These are phyloP conservation scores for Melanotaenia pygmaea DNA, from an alignment of 2,797 vertebrate species.

Conservation along the genomic window DNA sequence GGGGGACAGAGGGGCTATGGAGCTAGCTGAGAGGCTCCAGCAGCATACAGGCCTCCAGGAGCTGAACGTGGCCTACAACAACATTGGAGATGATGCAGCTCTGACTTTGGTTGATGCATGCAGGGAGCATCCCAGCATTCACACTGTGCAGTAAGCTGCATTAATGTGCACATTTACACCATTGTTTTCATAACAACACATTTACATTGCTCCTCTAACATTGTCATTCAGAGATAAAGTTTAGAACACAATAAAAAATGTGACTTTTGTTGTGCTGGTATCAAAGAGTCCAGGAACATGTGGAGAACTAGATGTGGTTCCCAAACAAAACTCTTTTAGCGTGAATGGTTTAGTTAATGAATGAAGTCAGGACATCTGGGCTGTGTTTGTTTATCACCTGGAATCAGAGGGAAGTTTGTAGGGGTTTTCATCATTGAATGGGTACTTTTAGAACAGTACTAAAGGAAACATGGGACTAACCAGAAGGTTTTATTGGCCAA, in stretches of 20 bases:
- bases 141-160: conserved; percentile 91
- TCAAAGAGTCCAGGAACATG: background rate
- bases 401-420: background rate
- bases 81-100: conserved; percentile 87
- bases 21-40: conserved; percentile 83
- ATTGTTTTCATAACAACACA: background rate
- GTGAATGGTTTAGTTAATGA: background rate
- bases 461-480: no score
- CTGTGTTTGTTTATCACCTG: no score
- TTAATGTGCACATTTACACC: background rate
- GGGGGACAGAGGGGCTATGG: conserved; percentile 82
- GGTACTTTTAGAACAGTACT: no score
- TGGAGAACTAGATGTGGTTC: background rate
- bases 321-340: background rate
- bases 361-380: background rate
- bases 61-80: conserved; percentile 95
- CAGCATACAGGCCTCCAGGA: conserved; percentile 85
- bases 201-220: background rate
- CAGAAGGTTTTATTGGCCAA: no score
- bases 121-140: conserved; percentile 86
- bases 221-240: background rate
- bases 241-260: no score
- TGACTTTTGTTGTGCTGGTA: no score
- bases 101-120: conserved; percentile 89
- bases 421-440: background rate